Percentiles rank a stretch among this genome's conserved stretches.
phyloP scores from a whole-genome alignment of 2,888 invertebrate species.

The Erpobdella octoculata region DNA sequence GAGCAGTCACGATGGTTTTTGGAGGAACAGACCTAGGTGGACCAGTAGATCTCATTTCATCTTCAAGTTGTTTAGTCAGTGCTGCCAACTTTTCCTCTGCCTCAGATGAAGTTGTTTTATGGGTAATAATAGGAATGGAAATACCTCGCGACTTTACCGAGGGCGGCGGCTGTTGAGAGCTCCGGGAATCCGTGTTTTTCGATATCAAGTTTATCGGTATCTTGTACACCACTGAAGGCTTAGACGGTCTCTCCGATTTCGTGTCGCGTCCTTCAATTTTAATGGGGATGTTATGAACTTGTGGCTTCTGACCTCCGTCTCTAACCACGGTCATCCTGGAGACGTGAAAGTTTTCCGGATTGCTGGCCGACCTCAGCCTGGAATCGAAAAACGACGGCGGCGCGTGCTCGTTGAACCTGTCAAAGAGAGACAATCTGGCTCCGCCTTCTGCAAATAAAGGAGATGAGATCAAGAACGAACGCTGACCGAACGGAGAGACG shows the following conservation, averaged over 20 bases:
- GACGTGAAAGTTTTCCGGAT: constrained; percentile 27
- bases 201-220: constrained; percentile 26
- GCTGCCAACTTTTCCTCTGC: constrained; percentile 49
- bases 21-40: neutral
- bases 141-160: constrained; percentile 31
- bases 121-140: constrained; percentile 37
- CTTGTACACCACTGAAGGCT: constrained; percentile 27
- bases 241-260: constrained; percentile 11
- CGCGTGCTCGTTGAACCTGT: constrained; percentile 38
- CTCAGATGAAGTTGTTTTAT: constrained; percentile 30
- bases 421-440: constrained; percentile 29
- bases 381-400: constrained; percentile 37
- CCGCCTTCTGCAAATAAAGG: constrained; percentile 18
- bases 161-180: constrained; percentile 11
- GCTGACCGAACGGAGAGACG: constrained; percentile 17
- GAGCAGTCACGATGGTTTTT: neutral
- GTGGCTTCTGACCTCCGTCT: constrained; percentile 27
- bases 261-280: constrained; percentile 22
- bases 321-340: constrained; percentile 28
- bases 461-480: constrained; percentile 10
- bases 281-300: constrained; percentile 30
- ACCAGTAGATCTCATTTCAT: constrained; percentile 35
- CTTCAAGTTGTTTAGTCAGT: constrained; percentile 46
- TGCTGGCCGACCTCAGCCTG: constrained; percentile 27
- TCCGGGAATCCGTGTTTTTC: neutral